Evolutionary conservation across 2,797 vertebrate species (phyloP).

Genomic region (Streptopelia turtur): DNA sequence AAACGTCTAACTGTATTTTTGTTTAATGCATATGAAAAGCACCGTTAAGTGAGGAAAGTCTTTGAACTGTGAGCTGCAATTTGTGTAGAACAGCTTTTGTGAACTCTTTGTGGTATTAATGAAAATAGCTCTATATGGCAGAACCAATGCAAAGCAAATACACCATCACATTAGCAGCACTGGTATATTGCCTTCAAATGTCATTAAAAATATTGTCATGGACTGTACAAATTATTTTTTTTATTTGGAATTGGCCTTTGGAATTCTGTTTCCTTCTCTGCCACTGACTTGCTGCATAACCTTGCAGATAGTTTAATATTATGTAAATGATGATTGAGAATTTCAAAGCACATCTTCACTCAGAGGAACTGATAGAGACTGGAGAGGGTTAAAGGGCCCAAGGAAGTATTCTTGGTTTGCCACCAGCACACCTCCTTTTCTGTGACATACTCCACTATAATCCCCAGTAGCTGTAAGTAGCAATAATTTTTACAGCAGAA

Average conservation of each 20-base stretch:
- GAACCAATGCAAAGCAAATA: background rate
- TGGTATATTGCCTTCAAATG: background rate
- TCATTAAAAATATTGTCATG: background rate
- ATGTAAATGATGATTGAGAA: rapidly evolving
- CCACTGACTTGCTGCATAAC: background rate
- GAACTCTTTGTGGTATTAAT: background rate
- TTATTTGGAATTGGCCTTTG: background rate
- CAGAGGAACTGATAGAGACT: background rate
- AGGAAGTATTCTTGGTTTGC: background rate
- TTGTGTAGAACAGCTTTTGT: background rate
- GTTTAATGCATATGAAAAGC: background rate
- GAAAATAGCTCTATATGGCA: background rate
- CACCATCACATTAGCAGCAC: background rate
- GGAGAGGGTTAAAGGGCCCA: background rate
- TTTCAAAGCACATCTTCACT: background rate
- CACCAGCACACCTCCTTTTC: background rate
- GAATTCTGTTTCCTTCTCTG: background rate
- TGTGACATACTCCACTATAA: background rate
- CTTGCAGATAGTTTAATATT: background rate
- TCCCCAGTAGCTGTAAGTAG: conserved; percentile 27
- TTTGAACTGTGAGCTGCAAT: conserved; percentile 15
- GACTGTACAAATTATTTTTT: background rate
- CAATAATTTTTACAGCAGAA: conserved; percentile 36
- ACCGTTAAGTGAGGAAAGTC: background rate
- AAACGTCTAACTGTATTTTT: background rate